Percentiles rank a stretch among this genome's conserved stretches.
Conservation (phyloP, 2,888 invertebrate genomes). For the Invenusta paracnida region DNA sequence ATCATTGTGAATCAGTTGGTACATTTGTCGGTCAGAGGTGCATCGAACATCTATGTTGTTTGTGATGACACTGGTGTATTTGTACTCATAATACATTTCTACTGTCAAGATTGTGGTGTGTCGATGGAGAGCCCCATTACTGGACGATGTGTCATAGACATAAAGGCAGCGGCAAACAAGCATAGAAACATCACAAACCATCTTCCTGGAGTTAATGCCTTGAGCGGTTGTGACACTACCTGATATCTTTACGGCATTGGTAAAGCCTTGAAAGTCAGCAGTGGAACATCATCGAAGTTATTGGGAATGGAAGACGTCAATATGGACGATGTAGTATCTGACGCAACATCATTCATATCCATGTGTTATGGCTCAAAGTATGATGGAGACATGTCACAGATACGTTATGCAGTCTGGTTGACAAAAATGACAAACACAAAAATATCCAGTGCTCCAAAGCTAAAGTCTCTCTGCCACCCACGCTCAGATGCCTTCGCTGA, state of each 20-base stretch:
- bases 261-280: not conserved
- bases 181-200: conserved; percentile 22
- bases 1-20: conserved; percentile 24
- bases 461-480: conserved; percentile 4
- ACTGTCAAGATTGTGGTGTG: conserved; percentile 5
- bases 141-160: conserved; percentile 6
- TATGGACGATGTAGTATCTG: conserved; percentile 18
- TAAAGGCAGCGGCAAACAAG: conserved; percentile 14
- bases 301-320: conserved; percentile 29
- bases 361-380: conserved; percentile 18
- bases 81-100: conserved; percentile 8
- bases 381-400: conserved; percentile 26
- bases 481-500: conserved; percentile 1
- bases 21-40: not conserved
- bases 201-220: not conserved
- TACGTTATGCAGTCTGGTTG: conserved; percentile 27
- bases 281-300: conserved; percentile 16
- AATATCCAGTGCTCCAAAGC: conserved; percentile 24
- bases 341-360: conserved; percentile 17
- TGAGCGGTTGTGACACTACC: conserved; percentile 24
- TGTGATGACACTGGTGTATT: conserved; percentile 11
- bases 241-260: not conserved
- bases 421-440: conserved; percentile 15
- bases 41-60: conserved; percentile 2
- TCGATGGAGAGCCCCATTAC: not conserved